phyloP scores from a whole-genome alignment of 23 tunicate species.

The Halocynthia roretzi region DNA sequence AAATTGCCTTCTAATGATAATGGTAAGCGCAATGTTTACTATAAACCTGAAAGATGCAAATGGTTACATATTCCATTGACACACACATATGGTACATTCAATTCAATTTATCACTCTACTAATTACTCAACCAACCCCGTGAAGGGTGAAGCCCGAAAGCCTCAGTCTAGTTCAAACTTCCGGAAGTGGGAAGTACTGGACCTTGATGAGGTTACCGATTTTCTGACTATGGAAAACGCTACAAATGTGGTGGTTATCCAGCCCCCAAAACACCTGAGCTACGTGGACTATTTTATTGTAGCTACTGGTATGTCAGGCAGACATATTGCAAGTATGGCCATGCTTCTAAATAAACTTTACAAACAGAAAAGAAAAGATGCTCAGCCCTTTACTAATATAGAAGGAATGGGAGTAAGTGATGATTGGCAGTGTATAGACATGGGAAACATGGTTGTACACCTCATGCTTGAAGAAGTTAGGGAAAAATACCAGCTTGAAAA shows the following conservation, averaged over 20 bases:
- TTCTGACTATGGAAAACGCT: slow-evolving; percentile 35
- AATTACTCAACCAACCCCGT: no score
- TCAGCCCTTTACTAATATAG: slow-evolving; percentile 60
- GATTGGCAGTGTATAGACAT: slow-evolving; percentile 84
- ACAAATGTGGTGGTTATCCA: slow-evolving; percentile 51
- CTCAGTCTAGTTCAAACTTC: no score
- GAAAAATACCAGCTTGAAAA: slow-evolving; percentile 68
- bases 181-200: slow-evolving; percentile 25
- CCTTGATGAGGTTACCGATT: slow-evolving; percentile 45
- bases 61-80: no score
- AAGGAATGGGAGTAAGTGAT: slow-evolving; percentile 45
- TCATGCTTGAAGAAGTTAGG: slow-evolving; percentile 60
- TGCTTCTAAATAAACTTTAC: slow-evolving; percentile 57
- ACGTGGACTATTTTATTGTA: slow-evolving; percentile 56
- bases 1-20: not conserved
- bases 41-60: not conserved
- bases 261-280: slow-evolving; percentile 36
- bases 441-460: slow-evolving; percentile 72
- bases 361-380: slow-evolving; percentile 26
- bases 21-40: not conserved
- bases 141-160: no score
- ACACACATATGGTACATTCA: no score
- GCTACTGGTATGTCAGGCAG: slow-evolving; percentile 65
- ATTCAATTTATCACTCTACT: no score
- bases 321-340: slow-evolving; percentile 56